Evolutionary conservation across 2,888 invertebrate genomes (phyloP).

Genomic region (Adelognathus sp.): DNA sequence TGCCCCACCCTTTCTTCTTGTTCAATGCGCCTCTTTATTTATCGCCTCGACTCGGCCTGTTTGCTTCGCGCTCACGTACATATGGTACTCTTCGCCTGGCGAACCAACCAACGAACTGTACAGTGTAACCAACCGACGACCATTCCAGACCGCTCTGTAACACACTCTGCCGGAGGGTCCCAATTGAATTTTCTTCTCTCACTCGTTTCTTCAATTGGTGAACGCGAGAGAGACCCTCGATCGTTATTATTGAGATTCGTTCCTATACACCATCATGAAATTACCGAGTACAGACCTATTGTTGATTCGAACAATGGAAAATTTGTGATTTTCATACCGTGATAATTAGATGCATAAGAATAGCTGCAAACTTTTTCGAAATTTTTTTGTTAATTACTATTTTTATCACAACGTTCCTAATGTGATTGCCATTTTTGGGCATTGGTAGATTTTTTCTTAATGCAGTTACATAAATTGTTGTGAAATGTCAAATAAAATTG

Average conservation of each 20-base stretch:
- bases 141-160: constrained; percentile 16
- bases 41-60: not conserved
- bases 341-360: too few relatives aligned
- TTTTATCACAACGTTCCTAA: too few relatives aligned
- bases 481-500: too few relatives aligned
- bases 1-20: not conserved
- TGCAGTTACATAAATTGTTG: too few relatives aligned
- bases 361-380: too few relatives aligned
- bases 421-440: too few relatives aligned
- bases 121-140: not conserved
- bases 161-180: constrained; percentile 16
- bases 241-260: not conserved
- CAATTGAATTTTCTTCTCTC: constrained; percentile 22
- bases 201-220: constrained; percentile 13
- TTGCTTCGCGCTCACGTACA: not conserved
- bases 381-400: not conserved
- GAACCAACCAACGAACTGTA: not conserved
- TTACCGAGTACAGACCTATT: not conserved
- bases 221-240: not conserved
- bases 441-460: too few relatives aligned
- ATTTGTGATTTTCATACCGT: not conserved
- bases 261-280: not conserved
- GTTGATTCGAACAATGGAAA: not conserved
- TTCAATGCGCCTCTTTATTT: not conserved
- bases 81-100: not conserved